Evolutionary conservation across 2,888 invertebrate genomes (phyloP), one percentile per base, ranked within the genome.

Genomic region (Hypomecis punctinalis): DNA sequence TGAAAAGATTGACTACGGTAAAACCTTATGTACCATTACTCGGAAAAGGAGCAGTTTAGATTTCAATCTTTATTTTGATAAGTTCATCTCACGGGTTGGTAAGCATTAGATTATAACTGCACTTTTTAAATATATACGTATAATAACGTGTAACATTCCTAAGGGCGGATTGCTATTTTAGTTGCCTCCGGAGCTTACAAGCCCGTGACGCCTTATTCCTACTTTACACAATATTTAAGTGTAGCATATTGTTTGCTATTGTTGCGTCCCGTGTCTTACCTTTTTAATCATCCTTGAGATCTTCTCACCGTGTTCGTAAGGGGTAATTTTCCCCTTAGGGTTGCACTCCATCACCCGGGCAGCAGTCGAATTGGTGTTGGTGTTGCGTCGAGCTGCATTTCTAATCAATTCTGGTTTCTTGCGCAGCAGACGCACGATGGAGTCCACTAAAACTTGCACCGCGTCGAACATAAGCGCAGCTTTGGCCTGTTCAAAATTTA

Each of bases 391-490:
- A n/a, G 75, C 65, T 0, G 76, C 66, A 67, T 91, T 91, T 47
- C 96, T 94, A 80, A 97, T 95, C 65, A 96, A 93, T 74, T 98
- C 97, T 2, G 96, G 96, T 80, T 97, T 97, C 89, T 96, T 97
- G 73, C 96, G 94, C 59, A 97, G 86, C 74, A 98, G 94, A 80
- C 97, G 96, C 80, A 96, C 95, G 77, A 98, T 96, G n/a, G 97
- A 96, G 81, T 98, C 97, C 35, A 97, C 95, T 46, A 98, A 93
- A 0, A 98, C 97, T 80, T 96, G 96, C 7, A 98, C 97, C 0
- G 97, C 97, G 82, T 99, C 99, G 86, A 98, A 98, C 95, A 98
- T 98, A 71, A 99, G 94, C 0, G 98, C 99, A 0, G 98, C 97
- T 89, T 98, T 97, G 5, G 98, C 97, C 98, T 98, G 85, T 68